phyloP scores from a whole-genome alignment of 2,888 invertebrate genomes.

The Pyralis farinalis region DNA sequence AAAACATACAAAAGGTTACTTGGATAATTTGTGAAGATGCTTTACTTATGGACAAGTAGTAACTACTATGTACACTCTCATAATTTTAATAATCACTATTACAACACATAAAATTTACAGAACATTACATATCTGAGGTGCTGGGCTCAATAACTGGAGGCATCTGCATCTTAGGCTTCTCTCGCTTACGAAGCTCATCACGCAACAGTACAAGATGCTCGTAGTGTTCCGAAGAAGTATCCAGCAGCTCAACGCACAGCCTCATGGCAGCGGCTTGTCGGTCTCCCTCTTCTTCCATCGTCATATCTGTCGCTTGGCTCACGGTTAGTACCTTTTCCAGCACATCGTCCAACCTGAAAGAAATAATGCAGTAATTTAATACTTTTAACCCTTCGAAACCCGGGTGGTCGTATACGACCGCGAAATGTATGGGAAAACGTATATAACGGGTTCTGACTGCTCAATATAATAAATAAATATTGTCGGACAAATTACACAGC shows the following conservation, averaged over 20 bases:
- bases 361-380: too few species aligned
- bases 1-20: too few species aligned
- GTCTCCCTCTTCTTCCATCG: conserved; percentile 47
- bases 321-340: conserved; percentile 54
- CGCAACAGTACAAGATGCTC: conserved; percentile 57
- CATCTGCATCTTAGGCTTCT: conserved; percentile 30
- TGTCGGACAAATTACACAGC: too few species aligned
- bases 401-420: too few species aligned
- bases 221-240: conserved; percentile 61
- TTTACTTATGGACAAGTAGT: too few species aligned
- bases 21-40: too few species aligned
- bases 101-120: background rate
- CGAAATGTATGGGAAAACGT: too few species aligned
- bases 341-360: conserved; percentile 59
- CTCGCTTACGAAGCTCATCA: conserved; percentile 50
- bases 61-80: too few species aligned
- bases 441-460: too few species aligned
- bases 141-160: conserved; percentile 57
- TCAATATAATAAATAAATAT: too few species aligned
- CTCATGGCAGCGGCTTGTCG: conserved; percentile 50
- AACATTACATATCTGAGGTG: conserved; percentile 7
- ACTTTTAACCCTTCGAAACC: too few species aligned
- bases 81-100: too few species aligned
- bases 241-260: conserved; percentile 54
- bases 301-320: conserved; percentile 48